Evolutionary conservation across 2,113 vertebrate species (phyloP), one percentile per base, ranked within the genome.

Genomic region (Megaleporinus macrocephalus): DNA sequence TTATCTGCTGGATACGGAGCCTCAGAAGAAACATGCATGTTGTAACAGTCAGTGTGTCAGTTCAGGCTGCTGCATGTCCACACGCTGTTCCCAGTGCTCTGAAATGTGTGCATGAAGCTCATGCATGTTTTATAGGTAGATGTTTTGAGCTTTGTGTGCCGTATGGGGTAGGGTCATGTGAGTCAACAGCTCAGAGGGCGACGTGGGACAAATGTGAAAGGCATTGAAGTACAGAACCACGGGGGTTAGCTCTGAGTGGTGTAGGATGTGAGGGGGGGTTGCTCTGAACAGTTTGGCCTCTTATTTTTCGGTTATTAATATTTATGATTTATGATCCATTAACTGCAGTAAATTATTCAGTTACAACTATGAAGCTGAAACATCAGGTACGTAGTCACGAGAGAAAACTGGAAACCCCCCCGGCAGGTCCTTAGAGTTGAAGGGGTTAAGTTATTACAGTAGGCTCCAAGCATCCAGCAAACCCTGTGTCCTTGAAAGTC

Each of bases 401-500:
- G 49, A 51, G 15, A 44, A 11, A 44, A 44, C 41, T 9, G 41
- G 41, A 44, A 4, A 4, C 41, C 41, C 41, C 41, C 4, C 10
- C 14, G 24, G 33, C 5, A 71, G 41, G 69, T 71, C 24, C 41
- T 10, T 47, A 16, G 36, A 57, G 7, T 57, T 57, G 0, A 57
- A 57, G 22, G 55, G 22, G 55, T 57, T 57, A 57, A 22, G 20
- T 22, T n/a, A 10, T 44, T 36, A 55, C n/a, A 30, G 51, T 65
- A 79, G 87, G 44, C 55, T 36, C 30, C 16, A 85, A 80, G 76
- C 73, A 87, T 78, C 85, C 72, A 85, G 88, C 86, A 86, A 79
- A 82, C 41, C 62, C 86, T 81, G 30, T 90, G 94, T 93, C 94
- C 95, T 95, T 95, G 93, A 94, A 90, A 87, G 83, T 86, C 90